Evolutionary conservation across 1,140 invertebrate genomes (phyloP).

Genomic region (Drosophila guanche): DNA sequence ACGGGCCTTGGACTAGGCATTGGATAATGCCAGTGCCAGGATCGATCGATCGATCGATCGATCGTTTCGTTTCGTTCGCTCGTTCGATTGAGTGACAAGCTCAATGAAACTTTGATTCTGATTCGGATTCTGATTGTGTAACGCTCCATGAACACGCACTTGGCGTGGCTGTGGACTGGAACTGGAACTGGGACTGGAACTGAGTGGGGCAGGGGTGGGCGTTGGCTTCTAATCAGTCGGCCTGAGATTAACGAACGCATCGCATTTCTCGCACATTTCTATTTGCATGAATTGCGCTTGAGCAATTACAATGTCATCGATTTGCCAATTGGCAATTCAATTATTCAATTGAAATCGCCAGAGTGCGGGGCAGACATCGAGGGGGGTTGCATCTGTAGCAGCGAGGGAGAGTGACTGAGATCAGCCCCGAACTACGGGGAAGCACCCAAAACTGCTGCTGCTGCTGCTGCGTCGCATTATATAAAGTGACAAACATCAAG

Average conservation of each 20-base stretch:
- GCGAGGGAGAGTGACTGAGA: neutral
- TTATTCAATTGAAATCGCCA: slow-evolving; percentile 34
- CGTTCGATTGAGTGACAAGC: slow-evolving; percentile 28
- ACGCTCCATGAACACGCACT: slow-evolving; percentile 25
- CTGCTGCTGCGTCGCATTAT: slow-evolving; percentile 34
- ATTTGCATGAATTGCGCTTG: slow-evolving; percentile 49
- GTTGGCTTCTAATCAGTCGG: slow-evolving; percentile 11
- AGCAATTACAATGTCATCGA: slow-evolving; percentile 50
- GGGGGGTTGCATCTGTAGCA: too few species aligned
- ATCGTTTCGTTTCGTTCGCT: slow-evolving; percentile 1
- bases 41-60: slow-evolving; percentile 7
- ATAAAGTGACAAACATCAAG: slow-evolving; percentile 57
- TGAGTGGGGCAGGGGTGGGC: too few species aligned
- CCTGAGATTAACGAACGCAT: slow-evolving; percentile 25
- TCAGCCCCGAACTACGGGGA: slow-evolving; percentile 40
- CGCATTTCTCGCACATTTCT: slow-evolving; percentile 29
- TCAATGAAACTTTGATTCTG: slow-evolving; percentile 29
- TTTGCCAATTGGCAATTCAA: slow-evolving; percentile 46
- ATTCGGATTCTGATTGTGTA: slow-evolving; percentile 39
- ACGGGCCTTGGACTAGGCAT: slow-evolving; percentile 56
- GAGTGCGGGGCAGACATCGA: slow-evolving; percentile 9
- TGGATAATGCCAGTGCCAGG: slow-evolving; percentile 51
- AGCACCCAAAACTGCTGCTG: slow-evolving; percentile 26
- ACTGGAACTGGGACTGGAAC: too few species aligned
- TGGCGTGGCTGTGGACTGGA: neutral